Evolutionary conservation across 2,888 invertebrate genomes (phyloP).

Genomic region (Molanna angustata): DNA sequence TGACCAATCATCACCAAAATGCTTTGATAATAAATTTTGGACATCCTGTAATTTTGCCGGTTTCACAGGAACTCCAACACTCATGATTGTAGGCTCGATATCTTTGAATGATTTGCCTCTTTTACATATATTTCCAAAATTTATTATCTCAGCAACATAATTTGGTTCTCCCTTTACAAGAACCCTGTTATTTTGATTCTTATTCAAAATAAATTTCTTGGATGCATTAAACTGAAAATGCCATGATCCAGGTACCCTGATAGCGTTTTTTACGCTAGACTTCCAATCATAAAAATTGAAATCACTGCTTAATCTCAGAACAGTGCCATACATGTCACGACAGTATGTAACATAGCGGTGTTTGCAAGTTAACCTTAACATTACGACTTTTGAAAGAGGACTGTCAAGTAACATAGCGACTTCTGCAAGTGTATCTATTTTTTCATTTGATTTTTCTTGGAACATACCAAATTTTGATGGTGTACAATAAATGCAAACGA

Average conservation of each 20-base stretch:
- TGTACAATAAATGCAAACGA: background rate
- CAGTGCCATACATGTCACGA: background rate
- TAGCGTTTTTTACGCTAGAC: conserved; percentile 22
- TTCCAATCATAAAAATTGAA: conserved; percentile 32
- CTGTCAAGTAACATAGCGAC: background rate
- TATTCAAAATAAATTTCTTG: conserved; percentile 28
- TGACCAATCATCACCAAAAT: background rate
- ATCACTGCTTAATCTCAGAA: conserved; percentile 28
- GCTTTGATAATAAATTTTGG: conserved; percentile 3
- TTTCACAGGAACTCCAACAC: conserved; percentile 5
- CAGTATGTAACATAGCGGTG: background rate
- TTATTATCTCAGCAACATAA: conserved; percentile 23
- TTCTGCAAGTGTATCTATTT: background rate
- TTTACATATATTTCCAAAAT: conserved; percentile 29
- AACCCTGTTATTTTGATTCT: conserved; percentile 21
- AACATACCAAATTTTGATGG: background rate
- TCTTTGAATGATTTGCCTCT: conserved; percentile 28
- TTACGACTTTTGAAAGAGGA: background rate
- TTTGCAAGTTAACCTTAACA: background rate
- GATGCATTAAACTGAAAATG: conserved; percentile 33
- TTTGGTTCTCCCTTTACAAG: conserved; percentile 27
- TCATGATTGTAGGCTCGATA: conserved; percentile 20
- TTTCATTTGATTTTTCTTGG: background rate
- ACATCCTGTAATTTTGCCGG: conserved; percentile 9
- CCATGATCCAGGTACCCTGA: conserved; percentile 31